Base-by-base conservation (phyloP, 2,888 invertebrate species). In the Ypsolopha scabrella region DNA sequence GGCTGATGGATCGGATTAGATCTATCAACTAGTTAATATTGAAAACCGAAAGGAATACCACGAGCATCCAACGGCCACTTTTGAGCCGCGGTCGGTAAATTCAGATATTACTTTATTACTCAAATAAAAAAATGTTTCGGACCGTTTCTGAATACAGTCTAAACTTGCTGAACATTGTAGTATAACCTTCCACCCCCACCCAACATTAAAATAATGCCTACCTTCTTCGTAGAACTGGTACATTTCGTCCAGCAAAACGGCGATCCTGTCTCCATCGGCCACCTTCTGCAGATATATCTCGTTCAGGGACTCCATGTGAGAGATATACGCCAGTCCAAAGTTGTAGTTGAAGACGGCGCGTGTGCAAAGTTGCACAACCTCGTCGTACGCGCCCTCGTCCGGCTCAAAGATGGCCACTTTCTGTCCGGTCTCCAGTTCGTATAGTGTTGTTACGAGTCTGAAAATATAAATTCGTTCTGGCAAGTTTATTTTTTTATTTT, bases 361-460 rank as follows among this genome's bases (percentile, higher is more conserved):
- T 14, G 88, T 87, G 60, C 92, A 92, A 6, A 93, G 68, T 36
- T 87, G 85, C 0, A 74, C 65, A 0, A 89, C 85, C 35, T 75
- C 75, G 14, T 85, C 86, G 60, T 79, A 87, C 0, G 88, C 87
- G 37, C 81, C 88, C 54, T 87, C 88, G 57, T 89, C 88, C 0
- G 88, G 88, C 38, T 78, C 73, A 52, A 89, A 74, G 43, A 88
- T 70, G 0, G 76, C 64, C 2, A 90, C 68, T 62, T 88, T 88
- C 13, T 70, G 67, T 7, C 89, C 89, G 0, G 75, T 75, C 1
- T 58, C 56, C 6, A 64, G 63, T 52, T 90, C 87, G 63, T 92
- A 92, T 3, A 94, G 74, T 2, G 91, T 90, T 52, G 93, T 87
- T 52, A 90, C 80, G 56, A 94, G 75, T 55, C 94, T 94, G 70